A percentile compares a stretch with the other conserved stretches of the same genome.
These are phyloP conservation scores for Percopsis omiscomaycus DNA, from an alignment of 2,797 vertebrate genomes.

Conservation along the genomic window DNA sequence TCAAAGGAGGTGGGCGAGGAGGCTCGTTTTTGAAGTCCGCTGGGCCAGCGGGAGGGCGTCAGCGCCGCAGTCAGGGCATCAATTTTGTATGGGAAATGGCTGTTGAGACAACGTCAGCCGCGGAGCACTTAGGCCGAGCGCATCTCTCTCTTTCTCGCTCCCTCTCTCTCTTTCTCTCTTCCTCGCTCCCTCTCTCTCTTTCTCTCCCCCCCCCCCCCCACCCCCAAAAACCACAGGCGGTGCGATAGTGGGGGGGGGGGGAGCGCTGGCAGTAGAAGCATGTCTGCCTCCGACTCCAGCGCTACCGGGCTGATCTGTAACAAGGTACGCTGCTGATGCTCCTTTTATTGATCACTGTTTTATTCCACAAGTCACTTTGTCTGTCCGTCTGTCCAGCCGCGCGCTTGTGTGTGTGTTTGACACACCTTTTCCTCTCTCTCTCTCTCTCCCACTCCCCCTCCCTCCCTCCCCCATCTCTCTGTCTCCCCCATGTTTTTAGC, in stretches of 20 bases:
- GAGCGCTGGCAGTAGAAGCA: slow-evolving; percentile 70
- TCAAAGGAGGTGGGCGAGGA: slow-evolving; percentile 21
- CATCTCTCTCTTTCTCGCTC: slow-evolving; percentile 39
- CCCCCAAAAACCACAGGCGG: slow-evolving; percentile 47
- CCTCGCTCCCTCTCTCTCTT: neutral
- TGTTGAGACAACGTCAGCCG: slow-evolving; percentile 70
- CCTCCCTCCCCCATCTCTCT: neutral
- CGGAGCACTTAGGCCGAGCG: slow-evolving; percentile 70
- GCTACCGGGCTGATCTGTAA: slow-evolving; percentile 80
- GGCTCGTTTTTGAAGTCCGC: slow-evolving; percentile 34
- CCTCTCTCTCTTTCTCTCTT: neutral
- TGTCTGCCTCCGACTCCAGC: slow-evolving; percentile 81
- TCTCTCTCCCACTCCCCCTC: neutral
- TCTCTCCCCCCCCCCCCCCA: slow-evolving; percentile 10
- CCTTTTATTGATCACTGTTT: slow-evolving; percentile 29
- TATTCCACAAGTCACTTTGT: slow-evolving; percentile 9
- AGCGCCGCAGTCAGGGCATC: slow-evolving; percentile 77
- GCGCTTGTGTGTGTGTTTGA: no score
- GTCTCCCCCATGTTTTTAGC: slow-evolving; percentile 8
- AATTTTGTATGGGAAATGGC: slow-evolving; percentile 78
- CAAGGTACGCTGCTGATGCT: slow-evolving; percentile 69
- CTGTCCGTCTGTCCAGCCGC: slow-evolving; percentile 13
- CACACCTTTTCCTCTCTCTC: slow-evolving; percentile 36
- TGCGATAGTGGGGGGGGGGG: slow-evolving; percentile 67
- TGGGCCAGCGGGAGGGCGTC: slow-evolving; percentile 58